phyloP scores from a whole-genome alignment of 2,888 invertebrate genomes.

The Diaperis boleti region DNA sequence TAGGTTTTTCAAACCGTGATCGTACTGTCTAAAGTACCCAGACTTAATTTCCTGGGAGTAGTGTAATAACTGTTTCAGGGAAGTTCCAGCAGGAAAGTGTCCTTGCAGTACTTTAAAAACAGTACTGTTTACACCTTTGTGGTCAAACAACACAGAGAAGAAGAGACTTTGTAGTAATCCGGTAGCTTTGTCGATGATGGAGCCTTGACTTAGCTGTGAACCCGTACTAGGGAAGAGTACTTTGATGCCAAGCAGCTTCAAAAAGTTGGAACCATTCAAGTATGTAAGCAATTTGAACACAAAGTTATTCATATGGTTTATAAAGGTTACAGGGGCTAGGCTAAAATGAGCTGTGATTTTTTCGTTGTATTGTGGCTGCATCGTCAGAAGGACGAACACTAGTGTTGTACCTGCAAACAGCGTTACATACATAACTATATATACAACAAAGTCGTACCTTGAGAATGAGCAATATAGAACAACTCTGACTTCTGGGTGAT shows the following conservation, averaged over 20 bases:
- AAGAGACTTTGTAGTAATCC: too few relatives aligned
- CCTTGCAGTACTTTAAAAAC: constrained; percentile 46
- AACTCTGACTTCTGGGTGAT: constrained; percentile 72
- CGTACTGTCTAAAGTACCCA: constrained; percentile 69
- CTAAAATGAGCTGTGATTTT: neutral
- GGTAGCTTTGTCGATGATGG: too few relatives aligned
- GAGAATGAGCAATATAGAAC: constrained; percentile 86
- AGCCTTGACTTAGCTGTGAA: too few relatives aligned
- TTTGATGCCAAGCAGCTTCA: too few relatives aligned
- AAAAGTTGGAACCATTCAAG: too few relatives aligned
- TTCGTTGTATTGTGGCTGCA: neutral
- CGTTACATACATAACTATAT: too few relatives aligned
- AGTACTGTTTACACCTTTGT: too few relatives aligned
- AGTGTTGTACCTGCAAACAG: neutral
- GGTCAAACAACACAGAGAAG: too few relatives aligned
- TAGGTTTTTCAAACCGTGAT: constrained; percentile 65
- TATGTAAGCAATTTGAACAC: too few relatives aligned
- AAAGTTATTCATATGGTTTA: too few relatives aligned
- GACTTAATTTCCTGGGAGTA: constrained; percentile 75
- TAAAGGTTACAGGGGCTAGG: too few relatives aligned
- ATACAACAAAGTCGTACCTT: constrained; percentile 82
- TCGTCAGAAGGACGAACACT: neutral
- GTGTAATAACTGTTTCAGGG: constrained; percentile 79
- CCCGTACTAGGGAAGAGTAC: too few relatives aligned
- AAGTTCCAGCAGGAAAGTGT: constrained; percentile 61